Evolutionary conservation across 2,797 vertebrate species (phyloP).

Genomic region (Fundulus diaphanus): DNA sequence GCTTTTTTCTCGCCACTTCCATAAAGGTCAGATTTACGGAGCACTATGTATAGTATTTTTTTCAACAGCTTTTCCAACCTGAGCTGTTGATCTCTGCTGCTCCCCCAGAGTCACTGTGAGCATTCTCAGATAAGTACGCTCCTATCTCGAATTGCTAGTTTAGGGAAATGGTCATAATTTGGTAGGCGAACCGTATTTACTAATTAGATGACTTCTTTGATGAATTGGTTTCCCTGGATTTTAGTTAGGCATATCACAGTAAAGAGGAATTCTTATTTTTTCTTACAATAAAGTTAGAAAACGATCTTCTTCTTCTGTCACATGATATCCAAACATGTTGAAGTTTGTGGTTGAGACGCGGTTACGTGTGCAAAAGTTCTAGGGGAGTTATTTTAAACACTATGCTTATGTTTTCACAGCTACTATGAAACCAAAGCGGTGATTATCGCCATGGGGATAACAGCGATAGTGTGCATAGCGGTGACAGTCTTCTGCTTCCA

Average conservation of each 20-base stretch:
- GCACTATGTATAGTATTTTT: no score
- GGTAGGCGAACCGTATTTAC: no score
- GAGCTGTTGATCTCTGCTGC: no score
- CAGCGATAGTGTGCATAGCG: constrained; percentile 86
- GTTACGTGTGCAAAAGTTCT: not conserved
- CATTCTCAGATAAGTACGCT: no score
- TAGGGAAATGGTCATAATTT: no score
- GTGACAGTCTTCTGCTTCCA: constrained; percentile 98
- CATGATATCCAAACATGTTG: not conserved
- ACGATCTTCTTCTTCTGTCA: not conserved
- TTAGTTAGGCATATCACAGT: not conserved
- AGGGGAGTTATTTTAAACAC: constrained; percentile 25
- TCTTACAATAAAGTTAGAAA: not conserved
- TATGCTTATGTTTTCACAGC: constrained; percentile 69
- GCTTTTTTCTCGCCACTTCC: no score
- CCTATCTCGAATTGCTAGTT: no score
- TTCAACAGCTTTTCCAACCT: no score
- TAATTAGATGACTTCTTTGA: no score
- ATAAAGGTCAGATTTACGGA: no score
- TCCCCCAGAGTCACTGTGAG: no score
- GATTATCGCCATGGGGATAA: constrained; percentile 90
- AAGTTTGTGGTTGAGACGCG: not conserved
- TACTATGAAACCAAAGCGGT: constrained; percentile 88
- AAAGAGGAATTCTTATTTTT: not conserved
- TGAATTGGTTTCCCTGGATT: not conserved